Percentiles rank a stretch among this genome's conserved stretches.
These are phyloP conservation scores for Cephus sareptanus DNA, from an alignment of 2,888 invertebrate species.

Conservation along the genomic window DNA sequence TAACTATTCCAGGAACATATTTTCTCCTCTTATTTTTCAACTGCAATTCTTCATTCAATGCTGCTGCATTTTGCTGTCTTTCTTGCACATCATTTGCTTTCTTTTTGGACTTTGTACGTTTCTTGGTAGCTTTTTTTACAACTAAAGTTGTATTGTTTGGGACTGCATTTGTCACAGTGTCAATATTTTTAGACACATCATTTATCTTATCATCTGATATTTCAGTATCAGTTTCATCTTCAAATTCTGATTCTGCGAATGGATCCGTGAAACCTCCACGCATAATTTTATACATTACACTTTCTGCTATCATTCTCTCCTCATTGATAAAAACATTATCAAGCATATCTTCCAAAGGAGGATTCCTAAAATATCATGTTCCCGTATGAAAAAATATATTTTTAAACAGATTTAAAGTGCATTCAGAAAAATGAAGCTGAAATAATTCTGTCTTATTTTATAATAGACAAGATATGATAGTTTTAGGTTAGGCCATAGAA, in stretches of 20 bases:
- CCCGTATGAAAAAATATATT: background rate
- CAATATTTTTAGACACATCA: background rate
- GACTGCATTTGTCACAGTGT: background rate
- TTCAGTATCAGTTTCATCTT: slow-evolving; percentile 1
- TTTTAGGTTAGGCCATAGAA: background rate
- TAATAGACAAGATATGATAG: background rate
- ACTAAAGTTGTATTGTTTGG: no score
- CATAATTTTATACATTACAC: slow-evolving; percentile 49
- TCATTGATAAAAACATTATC: slow-evolving; percentile 47
- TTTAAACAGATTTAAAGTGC: slow-evolving; percentile 4
- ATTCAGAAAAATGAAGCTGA: background rate
- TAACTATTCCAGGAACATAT: slow-evolving; percentile 46
- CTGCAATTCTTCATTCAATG: background rate
- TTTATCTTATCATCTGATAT: background rate
- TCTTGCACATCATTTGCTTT: background rate
- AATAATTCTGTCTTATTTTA: background rate
- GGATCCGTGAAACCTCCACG: slow-evolving; percentile 49
- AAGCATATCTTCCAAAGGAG: slow-evolving; percentile 51
- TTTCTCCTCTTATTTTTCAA: background rate
- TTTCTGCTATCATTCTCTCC: slow-evolving; percentile 47
- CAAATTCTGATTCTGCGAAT: slow-evolving; percentile 29
- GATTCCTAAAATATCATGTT: slow-evolving; percentile 39
- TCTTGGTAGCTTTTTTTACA: background rate
- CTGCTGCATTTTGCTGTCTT: background rate
- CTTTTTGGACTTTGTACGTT: background rate